Percentiles rank a stretch among this genome's conserved stretches.
phyloP scores from a whole-genome alignment of 2,888 invertebrate species.

The Volucella bombylans region DNA sequence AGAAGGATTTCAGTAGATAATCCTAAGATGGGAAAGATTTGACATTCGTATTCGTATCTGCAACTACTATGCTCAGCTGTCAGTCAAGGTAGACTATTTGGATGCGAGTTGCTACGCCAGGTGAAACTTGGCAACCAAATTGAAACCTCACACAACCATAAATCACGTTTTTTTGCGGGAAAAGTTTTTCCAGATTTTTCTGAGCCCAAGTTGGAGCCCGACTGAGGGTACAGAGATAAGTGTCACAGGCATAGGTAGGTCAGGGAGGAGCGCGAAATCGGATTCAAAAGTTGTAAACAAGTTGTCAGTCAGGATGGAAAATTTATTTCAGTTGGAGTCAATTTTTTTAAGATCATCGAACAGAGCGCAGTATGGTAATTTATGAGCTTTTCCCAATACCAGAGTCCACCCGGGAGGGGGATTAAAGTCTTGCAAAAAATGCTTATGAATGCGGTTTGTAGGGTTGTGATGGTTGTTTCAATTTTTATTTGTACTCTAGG shows the following conservation, averaged over 20 bases:
- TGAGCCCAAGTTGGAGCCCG: conserved; percentile 30
- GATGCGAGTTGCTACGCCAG: conserved; percentile 21
- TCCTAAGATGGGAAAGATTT: conserved; percentile 44
- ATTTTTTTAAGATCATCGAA: conserved; percentile 53
- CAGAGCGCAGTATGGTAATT: conserved; percentile 22
- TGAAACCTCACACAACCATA: conserved; percentile 40
- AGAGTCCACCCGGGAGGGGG: background rate
- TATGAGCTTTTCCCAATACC: conserved; percentile 24
- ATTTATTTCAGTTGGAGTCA: conserved; percentile 55
- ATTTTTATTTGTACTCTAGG: background rate
- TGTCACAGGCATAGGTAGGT: background rate
- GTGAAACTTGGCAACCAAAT: conserved; percentile 13
- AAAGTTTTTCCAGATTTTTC: background rate
- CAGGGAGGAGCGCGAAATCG: conserved; percentile 2
- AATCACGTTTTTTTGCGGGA: conserved; percentile 47
- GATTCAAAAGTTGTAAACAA: conserved; percentile 64
- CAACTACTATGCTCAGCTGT: conserved; percentile 9
- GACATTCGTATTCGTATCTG: conserved; percentile 39
- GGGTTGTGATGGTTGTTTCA: conserved; percentile 14
- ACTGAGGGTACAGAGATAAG: too few relatives aligned
- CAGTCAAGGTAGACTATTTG: conserved; percentile 35
- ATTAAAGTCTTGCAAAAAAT: conserved; percentile 5
- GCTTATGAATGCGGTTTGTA: conserved; percentile 24
- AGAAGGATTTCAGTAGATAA: conserved; percentile 23
- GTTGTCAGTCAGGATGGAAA: conserved; percentile 60